phyloP scores from a whole-genome alignment of 2,113 vertebrate genomes.

The Hippocampus zosterae region DNA sequence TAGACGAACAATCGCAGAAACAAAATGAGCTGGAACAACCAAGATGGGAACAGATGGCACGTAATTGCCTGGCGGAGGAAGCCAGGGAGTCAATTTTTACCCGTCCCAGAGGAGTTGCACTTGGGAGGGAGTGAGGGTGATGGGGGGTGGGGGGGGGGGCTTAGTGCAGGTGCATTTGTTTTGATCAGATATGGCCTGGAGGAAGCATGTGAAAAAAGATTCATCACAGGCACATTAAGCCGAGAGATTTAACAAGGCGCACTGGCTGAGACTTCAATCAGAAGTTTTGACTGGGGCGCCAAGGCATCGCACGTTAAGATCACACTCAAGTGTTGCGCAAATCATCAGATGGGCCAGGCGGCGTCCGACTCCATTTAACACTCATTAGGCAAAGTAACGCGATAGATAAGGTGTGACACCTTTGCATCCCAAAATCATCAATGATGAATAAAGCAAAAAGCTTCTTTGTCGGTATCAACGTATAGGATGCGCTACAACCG shows the following conservation, averaged over 20 bases:
- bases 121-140: conserved; percentile 56
- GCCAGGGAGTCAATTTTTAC: conserved; percentile 82
- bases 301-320: conserved; percentile 49
- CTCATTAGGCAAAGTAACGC: conserved; percentile 11
- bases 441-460: not conserved
- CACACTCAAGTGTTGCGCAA: conserved; percentile 50
- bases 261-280: conserved; percentile 32
- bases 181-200: conserved; percentile 77
- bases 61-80: conserved; percentile 79
- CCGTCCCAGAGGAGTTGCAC: conserved; percentile 76
- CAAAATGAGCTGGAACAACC: conserved; percentile 79
- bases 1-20: conserved; percentile 80
- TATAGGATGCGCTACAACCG: not conserved
- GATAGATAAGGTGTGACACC: conserved; percentile 17
- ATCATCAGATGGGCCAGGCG: conserved; percentile 33
- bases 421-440: not conserved
- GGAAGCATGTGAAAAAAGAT: conserved; percentile 73
- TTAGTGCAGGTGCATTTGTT: conserved; percentile 79
- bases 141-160: conserved; percentile 18
- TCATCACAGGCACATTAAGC: conserved; percentile 70
- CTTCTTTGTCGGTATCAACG: not conserved
- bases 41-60: conserved; percentile 80
- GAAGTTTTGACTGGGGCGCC: conserved; percentile 40
- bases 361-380: conserved; percentile 16
- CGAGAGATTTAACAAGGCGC: conserved; percentile 64